A percentile compares a stretch with the other conserved stretches of the same genome.
phyloP scores from a whole-genome alignment of 2,797 vertebrate species.

The Hemibagrus guttatus region DNA sequence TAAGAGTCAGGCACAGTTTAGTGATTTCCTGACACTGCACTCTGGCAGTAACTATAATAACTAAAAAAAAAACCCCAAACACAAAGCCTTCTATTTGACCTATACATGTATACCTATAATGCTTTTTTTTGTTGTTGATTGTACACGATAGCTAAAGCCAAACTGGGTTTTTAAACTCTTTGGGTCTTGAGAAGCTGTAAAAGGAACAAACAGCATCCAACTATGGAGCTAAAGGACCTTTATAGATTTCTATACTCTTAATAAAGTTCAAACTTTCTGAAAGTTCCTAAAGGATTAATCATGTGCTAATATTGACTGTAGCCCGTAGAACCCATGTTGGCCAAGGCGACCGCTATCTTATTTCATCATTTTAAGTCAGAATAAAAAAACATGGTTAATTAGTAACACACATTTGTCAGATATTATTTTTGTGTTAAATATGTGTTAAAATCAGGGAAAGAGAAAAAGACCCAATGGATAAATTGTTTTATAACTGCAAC shows the following conservation, averaged over 20 bases:
- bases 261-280: not conserved
- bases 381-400: too few relatives aligned
- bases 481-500: not conserved
- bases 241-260: not conserved
- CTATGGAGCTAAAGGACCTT: not conserved
- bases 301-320: conserved; percentile 7
- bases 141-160: not conserved
- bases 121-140: not conserved
- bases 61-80: not conserved
- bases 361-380: not conserved
- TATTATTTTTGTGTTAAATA: not conserved
- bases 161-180: not conserved
- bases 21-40: not conserved
- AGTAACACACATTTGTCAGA: not conserved
- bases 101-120: not conserved
- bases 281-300: not conserved
- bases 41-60: not conserved
- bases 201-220: not conserved
- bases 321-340: not conserved
- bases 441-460: not conserved
- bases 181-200: not conserved
- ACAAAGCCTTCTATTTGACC: not conserved
- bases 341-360: not conserved
- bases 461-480: not conserved
- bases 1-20: not conserved